Percentiles rank a stretch among this genome's conserved stretches.
Evolutionary conservation across 2,113 vertebrate genomes (phyloP).

Genomic region (Rostratula benghalensis): DNA sequence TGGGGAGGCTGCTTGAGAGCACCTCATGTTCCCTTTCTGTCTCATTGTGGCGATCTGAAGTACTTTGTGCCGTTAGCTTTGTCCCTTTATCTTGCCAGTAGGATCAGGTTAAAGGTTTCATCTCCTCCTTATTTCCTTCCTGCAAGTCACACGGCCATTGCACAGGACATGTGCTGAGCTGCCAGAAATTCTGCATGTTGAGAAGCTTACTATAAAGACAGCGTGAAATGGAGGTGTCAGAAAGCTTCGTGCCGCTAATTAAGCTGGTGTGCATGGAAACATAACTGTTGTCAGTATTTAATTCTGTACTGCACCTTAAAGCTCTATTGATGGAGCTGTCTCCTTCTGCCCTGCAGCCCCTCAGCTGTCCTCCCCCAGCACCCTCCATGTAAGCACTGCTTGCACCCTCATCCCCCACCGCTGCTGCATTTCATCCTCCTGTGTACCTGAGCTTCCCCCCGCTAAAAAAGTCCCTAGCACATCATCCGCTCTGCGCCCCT

Average conservation of each 20-base stretch:
- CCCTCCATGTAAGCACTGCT: not conserved
- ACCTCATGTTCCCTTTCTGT: not conserved
- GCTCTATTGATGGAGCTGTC: not conserved
- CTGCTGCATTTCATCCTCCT: not conserved
- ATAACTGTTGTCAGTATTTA: constrained; percentile 38
- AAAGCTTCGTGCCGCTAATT: constrained; percentile 42
- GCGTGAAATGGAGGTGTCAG: constrained; percentile 60
- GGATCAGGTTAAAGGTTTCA: constrained; percentile 23
- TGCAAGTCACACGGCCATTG: not conserved
- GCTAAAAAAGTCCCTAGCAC: not conserved
- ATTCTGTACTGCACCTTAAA: not conserved
- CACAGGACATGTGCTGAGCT: not conserved
- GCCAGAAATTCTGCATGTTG: not conserved
- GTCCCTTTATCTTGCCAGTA: not conserved
- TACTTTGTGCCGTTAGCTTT: not conserved
- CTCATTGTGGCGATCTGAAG: not conserved
- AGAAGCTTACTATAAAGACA: constrained; percentile 31
- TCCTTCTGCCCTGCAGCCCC: not conserved
- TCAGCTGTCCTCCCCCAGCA: not conserved
- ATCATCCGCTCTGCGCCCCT: not conserved
- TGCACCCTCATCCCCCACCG: not conserved
- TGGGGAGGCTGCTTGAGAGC: not conserved
- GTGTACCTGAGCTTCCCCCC: not conserved
- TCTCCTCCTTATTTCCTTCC: not conserved
- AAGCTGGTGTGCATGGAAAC: constrained; percentile 15